Conservation (phyloP, 1,140 invertebrate genomes). For the Bombus superbus region DNA sequence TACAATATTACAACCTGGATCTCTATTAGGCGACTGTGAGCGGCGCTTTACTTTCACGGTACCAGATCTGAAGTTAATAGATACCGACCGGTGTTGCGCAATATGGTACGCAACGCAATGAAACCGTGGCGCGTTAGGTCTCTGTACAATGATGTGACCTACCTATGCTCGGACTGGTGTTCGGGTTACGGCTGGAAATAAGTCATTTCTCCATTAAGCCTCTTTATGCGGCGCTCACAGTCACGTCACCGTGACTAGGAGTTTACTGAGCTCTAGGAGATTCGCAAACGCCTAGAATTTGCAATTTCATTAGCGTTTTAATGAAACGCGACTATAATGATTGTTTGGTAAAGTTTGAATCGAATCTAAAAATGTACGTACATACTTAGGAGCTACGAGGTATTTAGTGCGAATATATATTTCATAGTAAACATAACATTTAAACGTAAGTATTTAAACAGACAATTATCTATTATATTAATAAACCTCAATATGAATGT, state of each 20-base stretch:
- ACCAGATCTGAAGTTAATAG: constrained; percentile 32
- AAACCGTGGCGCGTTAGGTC: constrained; percentile 34
- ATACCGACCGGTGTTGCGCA: constrained; percentile 37
- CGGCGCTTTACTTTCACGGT: constrained; percentile 35
- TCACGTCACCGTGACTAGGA: constrained; percentile 18
- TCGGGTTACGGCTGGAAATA: constrained; percentile 55
- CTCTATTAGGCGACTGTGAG: constrained; percentile 1
- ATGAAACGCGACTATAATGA: neutral
- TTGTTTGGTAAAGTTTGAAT: too few species aligned
- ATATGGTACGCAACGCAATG: constrained; percentile 49
- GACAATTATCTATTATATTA: neutral
- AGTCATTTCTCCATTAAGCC: constrained; percentile 57
- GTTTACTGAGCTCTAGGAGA: constrained; percentile 34
- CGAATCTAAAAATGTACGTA: neutral
- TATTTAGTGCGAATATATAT: neutral
- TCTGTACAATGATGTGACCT: constrained; percentile 45
- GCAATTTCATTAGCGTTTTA: neutral
- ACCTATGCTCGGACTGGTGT: constrained; percentile 33
- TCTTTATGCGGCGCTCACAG: constrained; percentile 51
- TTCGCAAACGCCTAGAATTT: neutral
- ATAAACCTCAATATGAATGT: neutral
- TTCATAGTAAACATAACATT: neutral
- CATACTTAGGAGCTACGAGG: neutral
- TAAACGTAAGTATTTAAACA: neutral
- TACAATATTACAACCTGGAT: too few species aligned